A percentile compares a stretch with the other conserved stretches of the same genome.
Evolutionary conservation across 2,113 vertebrate species (phyloP).

Genomic region (Mungos mungo): DNA sequence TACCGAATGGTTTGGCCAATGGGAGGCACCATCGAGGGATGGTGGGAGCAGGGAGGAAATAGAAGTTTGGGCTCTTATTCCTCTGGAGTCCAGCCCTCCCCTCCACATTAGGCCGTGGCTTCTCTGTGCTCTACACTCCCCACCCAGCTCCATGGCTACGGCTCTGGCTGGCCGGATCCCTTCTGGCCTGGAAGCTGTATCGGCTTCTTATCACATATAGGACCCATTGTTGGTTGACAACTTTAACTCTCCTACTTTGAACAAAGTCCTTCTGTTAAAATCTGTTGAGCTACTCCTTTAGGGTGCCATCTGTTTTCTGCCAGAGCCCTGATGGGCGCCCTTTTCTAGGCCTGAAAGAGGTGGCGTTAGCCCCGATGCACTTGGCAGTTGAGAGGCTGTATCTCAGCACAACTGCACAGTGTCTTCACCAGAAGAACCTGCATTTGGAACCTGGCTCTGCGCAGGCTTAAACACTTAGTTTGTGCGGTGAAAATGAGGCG

Average conservation of each 20-base stretch:
- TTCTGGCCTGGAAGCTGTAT: not conserved
- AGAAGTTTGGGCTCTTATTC: not conserved
- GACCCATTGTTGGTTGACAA: not conserved
- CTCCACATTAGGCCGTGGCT: not conserved
- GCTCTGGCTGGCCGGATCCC: too few species aligned
- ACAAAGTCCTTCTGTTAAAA: not conserved
- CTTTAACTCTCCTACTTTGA: not conserved
- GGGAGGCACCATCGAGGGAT: not conserved
- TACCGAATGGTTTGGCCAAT: not conserved
- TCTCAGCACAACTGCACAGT: not conserved
- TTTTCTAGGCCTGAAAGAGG: not conserved
- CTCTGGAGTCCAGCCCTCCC: not conserved
- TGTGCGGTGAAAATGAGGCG: slow-evolving; percentile 49
- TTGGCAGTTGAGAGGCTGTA: not conserved
- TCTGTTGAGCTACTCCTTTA: not conserved
- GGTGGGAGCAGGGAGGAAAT: not conserved
- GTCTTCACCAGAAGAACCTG: not conserved
- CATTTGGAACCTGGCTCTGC: not conserved
- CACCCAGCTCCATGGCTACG: not conserved
- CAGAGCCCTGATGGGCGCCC: not conserved
- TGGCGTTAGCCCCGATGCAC: not conserved
- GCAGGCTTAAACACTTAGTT: slow-evolving; percentile 27
- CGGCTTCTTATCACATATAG: not conserved
- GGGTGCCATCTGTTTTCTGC: not conserved
- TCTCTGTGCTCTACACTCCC: not conserved